Conservation (phyloP, 2,888 invertebrate species). For the Megastigmus dorsalis region DNA sequence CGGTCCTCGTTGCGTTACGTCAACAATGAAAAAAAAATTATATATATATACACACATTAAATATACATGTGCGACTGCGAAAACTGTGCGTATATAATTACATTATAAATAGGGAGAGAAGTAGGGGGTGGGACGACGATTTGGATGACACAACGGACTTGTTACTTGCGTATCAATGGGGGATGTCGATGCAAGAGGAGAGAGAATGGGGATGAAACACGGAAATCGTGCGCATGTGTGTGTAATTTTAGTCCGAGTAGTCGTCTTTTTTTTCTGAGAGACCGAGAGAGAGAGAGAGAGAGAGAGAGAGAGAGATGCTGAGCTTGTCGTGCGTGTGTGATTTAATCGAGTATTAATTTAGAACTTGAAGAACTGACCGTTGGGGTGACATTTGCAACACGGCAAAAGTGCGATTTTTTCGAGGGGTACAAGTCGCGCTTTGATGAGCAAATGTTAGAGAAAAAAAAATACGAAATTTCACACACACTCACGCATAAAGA, state of each 20-base stretch:
- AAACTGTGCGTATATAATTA: constrained; percentile 35
- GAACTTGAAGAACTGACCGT: too few species aligned
- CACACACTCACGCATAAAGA: background rate
- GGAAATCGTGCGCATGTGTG: constrained; percentile 15
- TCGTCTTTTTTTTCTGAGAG: constrained; percentile 36
- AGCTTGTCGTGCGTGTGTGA: too few species aligned
- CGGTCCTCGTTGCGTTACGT: constrained; percentile 40
- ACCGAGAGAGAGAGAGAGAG: too few species aligned
- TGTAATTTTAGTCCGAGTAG: constrained; percentile 42
- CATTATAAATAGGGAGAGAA: background rate
- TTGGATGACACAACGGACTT: too few species aligned
- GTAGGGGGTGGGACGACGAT: background rate
- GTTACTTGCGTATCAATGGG: background rate
- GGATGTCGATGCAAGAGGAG: background rate
- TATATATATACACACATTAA: constrained; percentile 16
- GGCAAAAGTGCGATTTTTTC: constrained; percentile 32
- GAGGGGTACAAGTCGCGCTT: constrained; percentile 39
- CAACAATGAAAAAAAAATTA: constrained; percentile 10
- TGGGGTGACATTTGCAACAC: too few species aligned
- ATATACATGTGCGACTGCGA: constrained; percentile 39
- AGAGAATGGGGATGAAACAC: constrained; percentile 29
- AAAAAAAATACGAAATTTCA: too few species aligned
- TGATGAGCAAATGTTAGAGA: too few species aligned
- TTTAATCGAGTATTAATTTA: too few species aligned
- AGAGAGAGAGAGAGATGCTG: too few species aligned